Base-by-base conservation (phyloP, 2,797 vertebrate genomes). In the Lacerta viridis region DNA sequence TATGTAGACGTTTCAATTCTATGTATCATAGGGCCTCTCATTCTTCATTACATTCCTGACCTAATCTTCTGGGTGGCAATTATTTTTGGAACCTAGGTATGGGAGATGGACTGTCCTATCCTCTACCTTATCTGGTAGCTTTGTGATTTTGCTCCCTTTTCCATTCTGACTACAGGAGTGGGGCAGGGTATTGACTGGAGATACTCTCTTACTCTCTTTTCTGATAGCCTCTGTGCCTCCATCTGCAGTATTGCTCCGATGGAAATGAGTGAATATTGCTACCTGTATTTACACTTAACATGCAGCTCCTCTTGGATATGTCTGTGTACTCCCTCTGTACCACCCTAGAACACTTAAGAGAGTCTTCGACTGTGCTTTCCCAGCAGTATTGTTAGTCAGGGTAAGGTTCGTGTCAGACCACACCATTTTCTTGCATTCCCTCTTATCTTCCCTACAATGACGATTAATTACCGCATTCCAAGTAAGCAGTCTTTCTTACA, bases 1-100 rank as follows among this genome's bases (percentile, higher is more conserved):
- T 66, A 71, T 80, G 86, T 87, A 89, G 86, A 78, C 84, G 81
- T 1, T 64, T 87, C 18, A 74, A 11, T 72, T 69, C 15, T 71
- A 23, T 23, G 46, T 43, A 43, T 55, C 64, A 71, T 80, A 85
- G 64, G 81, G 80, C 85, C 86, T 87, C 3, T 86, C 0, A 0
- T 68, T 80, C 76, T 89, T 74, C 61, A 71, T 88, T 71, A 87
- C 87, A 84, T 83, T 80, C 20, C 69, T 69, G 46, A 68, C 69
- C 68, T 39, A 39, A 13, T 55, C 86, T 55, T 83, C 66, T 41
- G 27, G 64, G 39, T 59, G 78, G 81, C 89, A 55, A 13, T 55
- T 55, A 55, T 90, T 93, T 61, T 76, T 36, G 84, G 85, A 91
- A 76, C 87, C 10, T 83, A 1, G 17, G 77, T 79, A 11, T 87